Conservation (phyloP, 1,140 invertebrate genomes). For the Phenacoccus solenopsis region DNA sequence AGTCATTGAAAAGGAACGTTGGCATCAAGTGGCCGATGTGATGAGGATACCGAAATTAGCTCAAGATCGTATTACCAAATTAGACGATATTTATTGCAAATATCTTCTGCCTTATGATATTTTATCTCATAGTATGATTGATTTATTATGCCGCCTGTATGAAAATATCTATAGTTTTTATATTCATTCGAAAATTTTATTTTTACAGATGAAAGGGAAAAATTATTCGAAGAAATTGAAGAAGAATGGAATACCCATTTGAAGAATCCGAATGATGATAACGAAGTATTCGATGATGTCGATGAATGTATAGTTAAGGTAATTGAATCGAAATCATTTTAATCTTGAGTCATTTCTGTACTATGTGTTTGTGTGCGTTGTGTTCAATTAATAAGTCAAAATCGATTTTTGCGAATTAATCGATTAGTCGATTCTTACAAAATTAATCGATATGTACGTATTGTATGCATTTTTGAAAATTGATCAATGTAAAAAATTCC, state of each 20-base stretch:
- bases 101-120: constrained; percentile 85
- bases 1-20: constrained; percentile 82
- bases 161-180: constrained; percentile 8
- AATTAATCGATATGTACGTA: too few species aligned
- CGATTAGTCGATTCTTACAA: too few species aligned
- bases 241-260: constrained; percentile 51
- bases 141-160: constrained; percentile 19
- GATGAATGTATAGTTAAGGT: constrained; percentile 71
- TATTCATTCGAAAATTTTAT: background rate
- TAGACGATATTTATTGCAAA: constrained; percentile 88
- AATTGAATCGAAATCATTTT: too few species aligned
- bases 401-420: too few species aligned
- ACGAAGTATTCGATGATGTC: constrained; percentile 34
- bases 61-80: constrained; percentile 67
- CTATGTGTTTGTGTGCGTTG: constrained; percentile 18
- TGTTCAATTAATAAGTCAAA: constrained; percentile 16
- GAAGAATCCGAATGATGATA: constrained; percentile 30
- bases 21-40: constrained; percentile 75
- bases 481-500: too few species aligned
- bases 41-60: constrained; percentile 74
- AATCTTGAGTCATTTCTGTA: background rate
- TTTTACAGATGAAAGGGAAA: constrained; percentile 27
- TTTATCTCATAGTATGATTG: constrained; percentile 48
- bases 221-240: constrained; percentile 61
- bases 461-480: too few species aligned